A percentile compares a stretch with the other conserved stretches of the same genome.
Evolutionary conservation across 35 echinoderm and acorn worm species (phyloP).

Genomic region (Heliocidaris erythrogramma): DNA sequence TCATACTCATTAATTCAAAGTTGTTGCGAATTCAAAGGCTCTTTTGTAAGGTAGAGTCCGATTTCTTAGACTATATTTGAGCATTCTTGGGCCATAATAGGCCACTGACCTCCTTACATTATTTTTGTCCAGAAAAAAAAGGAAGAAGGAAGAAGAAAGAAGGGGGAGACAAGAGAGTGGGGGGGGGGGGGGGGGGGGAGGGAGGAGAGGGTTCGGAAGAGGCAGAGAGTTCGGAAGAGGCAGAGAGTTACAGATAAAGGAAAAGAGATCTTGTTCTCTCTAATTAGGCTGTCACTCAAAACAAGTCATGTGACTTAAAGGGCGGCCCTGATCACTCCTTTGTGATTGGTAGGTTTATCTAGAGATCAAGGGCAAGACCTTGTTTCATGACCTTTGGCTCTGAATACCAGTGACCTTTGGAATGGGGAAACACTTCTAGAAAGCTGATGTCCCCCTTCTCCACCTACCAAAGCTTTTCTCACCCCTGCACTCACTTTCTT

Average conservation of each 20-base stretch:
- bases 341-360: background rate
- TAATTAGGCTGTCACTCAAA: constrained; percentile 35
- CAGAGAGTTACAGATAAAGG: background rate
- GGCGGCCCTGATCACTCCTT: background rate
- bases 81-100: background rate
- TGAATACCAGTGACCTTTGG: background rate
- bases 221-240: background rate
- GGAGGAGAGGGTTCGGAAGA: background rate
- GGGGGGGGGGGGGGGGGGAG: no score
- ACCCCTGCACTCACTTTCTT: background rate
- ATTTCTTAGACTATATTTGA: background rate
- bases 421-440: background rate
- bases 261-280: background rate
- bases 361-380: constrained; percentile 4
- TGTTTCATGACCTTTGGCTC: background rate
- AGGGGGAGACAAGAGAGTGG: background rate
- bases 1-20: no score
- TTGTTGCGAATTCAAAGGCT: background rate
- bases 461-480: background rate
- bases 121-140: background rate
- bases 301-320: constrained; percentile 22
- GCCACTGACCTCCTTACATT: constrained; percentile 21
- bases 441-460: background rate
- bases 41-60: background rate
- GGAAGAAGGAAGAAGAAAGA: background rate